These are phyloP conservation scores for Autographa pulchrina DNA, from an alignment of 2,888 invertebrate species.

Conservation along the genomic window DNA sequence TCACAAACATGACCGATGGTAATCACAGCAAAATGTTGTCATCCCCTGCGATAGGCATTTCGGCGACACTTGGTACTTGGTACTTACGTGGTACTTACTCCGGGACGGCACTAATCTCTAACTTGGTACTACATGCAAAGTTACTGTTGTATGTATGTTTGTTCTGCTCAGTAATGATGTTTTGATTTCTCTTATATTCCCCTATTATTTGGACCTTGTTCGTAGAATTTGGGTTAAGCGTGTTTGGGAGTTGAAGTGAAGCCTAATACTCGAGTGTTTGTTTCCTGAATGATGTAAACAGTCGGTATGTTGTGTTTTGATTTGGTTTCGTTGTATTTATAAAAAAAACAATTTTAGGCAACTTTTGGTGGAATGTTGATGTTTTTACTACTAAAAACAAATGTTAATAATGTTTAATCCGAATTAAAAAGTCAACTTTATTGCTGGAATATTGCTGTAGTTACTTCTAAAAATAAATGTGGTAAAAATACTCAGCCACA, in stretches of 20 bases:
- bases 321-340: neutral
- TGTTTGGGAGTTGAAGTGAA: conserved; percentile 15
- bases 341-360: too few species aligned
- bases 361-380: too few species aligned
- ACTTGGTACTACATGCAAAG: conserved; percentile 48
- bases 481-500: too few species aligned
- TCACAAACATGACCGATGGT: neutral
- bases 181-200: conserved; percentile 23
- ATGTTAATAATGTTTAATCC: too few species aligned
- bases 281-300: neutral
- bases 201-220: neutral
- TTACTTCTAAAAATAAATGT: too few species aligned
- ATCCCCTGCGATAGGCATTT: conserved; percentile 37
- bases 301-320: neutral
- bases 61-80: conserved; percentile 9
- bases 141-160: conserved; percentile 30
- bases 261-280: neutral
- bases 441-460: too few species aligned
- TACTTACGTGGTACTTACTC: conserved; percentile 21
- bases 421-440: too few species aligned
- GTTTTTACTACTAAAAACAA: too few species aligned
- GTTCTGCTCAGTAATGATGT: conserved; percentile 43
- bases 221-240: conserved; percentile 32
- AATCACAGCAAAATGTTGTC: conserved; percentile 22
- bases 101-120: conserved; percentile 31